phyloP scores from a whole-genome alignment of 1,140 invertebrate genomes.

The Orussus abietinus region DNA sequence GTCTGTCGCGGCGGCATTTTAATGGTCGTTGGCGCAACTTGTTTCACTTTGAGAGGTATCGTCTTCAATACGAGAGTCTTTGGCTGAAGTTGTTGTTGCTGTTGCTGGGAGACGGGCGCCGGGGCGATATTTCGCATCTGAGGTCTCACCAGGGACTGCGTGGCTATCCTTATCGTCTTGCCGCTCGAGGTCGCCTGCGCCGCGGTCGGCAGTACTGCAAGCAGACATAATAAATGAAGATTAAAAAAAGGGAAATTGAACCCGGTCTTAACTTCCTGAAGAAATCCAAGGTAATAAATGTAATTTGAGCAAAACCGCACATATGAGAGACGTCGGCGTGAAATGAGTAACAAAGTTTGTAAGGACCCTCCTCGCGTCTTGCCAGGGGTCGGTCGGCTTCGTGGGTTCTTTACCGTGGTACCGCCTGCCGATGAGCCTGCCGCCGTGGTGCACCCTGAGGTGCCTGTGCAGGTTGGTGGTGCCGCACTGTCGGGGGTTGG shows the following conservation, averaged over 20 bases:
- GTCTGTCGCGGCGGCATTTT: slow-evolving; percentile 40
- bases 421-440: slow-evolving; percentile 46
- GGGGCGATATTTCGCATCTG: slow-evolving; percentile 40
- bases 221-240: slow-evolving; percentile 10
- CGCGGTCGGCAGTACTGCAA: slow-evolving; percentile 32
- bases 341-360: too few relatives aligned
- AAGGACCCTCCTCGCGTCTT: too few relatives aligned
- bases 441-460: slow-evolving; percentile 49
- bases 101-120: slow-evolving; percentile 23
- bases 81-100: slow-evolving; percentile 31
- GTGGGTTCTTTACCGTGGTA: slow-evolving; percentile 50
- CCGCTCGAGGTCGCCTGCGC: slow-evolving; percentile 21
- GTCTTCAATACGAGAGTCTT: slow-evolving; percentile 48
- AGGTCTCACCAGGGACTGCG: slow-evolving; percentile 36
- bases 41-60: slow-evolving; percentile 47
- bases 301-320: too few relatives aligned
- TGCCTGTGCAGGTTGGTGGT: slow-evolving; percentile 51
- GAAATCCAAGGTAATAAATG: slow-evolving; percentile 2
- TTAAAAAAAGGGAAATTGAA: not conserved
- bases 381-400: too few relatives aligned
- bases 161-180: slow-evolving; percentile 39
- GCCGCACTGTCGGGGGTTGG: slow-evolving; percentile 49
- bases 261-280: not conserved
- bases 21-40: slow-evolving; percentile 42
- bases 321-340: too few relatives aligned